Evolutionary conservation across 2,113 vertebrate genomes (phyloP), one percentile per base, ranked within the genome.

Genomic region (Pterocles orientalis): DNA sequence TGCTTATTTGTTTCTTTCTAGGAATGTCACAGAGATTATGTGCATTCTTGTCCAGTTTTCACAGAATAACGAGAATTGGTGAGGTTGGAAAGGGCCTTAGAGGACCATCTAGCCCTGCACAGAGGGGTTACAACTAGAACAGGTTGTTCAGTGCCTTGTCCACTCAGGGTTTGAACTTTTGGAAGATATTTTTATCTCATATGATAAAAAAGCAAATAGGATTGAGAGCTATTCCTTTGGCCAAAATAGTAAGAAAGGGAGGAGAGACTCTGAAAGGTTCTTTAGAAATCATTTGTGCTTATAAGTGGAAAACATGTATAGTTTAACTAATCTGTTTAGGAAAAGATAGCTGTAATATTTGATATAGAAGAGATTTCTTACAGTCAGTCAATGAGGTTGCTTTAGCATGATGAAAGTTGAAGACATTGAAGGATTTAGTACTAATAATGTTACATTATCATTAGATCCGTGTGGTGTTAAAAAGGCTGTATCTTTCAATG

Each of bases 361-460:
- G 48, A 72, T 51, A 48, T 9, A 26, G 28, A 64, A 66, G 69
- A 54, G 9, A 76, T 79, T 64, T 65, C 14, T 60, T 82, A 13
- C 16, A 48, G 26, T 43, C 7, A 45, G 23, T 45, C 51, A 29
- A 0, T 71, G 21, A 50, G 19, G 31, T 64, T 75, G 56, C 62
- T 90, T 88, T 76, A 71, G 29, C 48, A 17, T 56, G 60, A 51
- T 58, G 39, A 16, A 73, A 75, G 36, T 18, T 70, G 47, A 80
- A 70, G 64, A 41, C 12, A 19, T 13, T 87, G 82, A 73, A 89
- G 43, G 47, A 54, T 11, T 86, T 45, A 6, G 12, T 34, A 23
- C 34, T 69, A 39, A 41, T 54, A 65, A 48, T 33, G 21, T 26
- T 26, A 57, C 0, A 0, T 71, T 54, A 15, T 45, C 1, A 0